Evolutionary conservation across 1,140 invertebrate genomes (phyloP), one percentile per base, ranked within the genome.

Genomic region (Drosophila albomicans): DNA sequence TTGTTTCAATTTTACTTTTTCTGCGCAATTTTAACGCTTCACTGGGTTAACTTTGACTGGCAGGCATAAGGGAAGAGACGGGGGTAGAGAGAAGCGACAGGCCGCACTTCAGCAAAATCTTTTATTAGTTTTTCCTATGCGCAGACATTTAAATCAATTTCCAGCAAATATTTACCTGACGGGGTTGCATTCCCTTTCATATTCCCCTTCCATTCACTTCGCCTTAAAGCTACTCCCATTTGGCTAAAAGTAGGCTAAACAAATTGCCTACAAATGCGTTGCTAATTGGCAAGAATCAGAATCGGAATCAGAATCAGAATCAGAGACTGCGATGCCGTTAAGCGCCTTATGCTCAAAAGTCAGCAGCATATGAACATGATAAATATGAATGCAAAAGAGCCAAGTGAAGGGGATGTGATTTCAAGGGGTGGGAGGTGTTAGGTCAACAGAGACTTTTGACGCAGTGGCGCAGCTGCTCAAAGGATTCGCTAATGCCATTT

Each of bases 11-110:
- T 91, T 84, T 77, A 81, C 71, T 84, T 74, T 79, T 79, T 13
- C 63, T 79, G 72, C 48, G 82, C 84, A 91, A 91, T 91, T 91
- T 91, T 91, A 91, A 91, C 88, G 88, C 88, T 76, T 91, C 84
- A 91, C 66, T 91, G 79, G 78, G 46, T 87, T 91, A 89, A 81
- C 78, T 91, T 88, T 85, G 82, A 91, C 79, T 78, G 79, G 75
- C 79, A 91, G 80, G 65, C 81, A 71, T 61, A 77, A 78, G 65
- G 3, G 8, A 1, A 1, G 13, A n/a, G 13, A 25, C 20, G 20
- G 20, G 15, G 58, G 10, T 28, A 56, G 57, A 67, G 54, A 43
- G 25, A 45, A 46, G 20, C 38, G 30, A 64, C 46, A 51, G 54
- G 41, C 30, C 52, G 30, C 45, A 25, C 48, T 69, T 32, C 7